These are phyloP conservation scores for Origma solitaria DNA, from an alignment of 2,113 vertebrate species.

Conservation along the genomic window DNA sequence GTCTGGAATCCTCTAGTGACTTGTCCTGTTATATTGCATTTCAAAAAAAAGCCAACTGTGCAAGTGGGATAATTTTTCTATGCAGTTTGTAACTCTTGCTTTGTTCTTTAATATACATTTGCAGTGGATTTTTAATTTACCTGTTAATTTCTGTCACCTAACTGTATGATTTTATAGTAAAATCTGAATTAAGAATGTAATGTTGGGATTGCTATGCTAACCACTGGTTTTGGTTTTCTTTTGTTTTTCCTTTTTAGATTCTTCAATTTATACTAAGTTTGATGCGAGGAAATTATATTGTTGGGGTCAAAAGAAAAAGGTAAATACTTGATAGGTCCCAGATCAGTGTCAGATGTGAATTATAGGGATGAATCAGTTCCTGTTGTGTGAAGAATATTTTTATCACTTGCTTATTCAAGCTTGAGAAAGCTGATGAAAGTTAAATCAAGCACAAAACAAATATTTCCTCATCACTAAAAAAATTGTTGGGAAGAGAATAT, in stretches of 20 bases:
- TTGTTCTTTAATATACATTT: neutral
- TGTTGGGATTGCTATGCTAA: neutral
- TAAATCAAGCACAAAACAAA: neutral
- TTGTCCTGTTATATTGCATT: neutral
- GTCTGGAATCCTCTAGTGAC: constrained; percentile 7
- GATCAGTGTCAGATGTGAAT: neutral
- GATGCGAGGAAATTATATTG: constrained; percentile 62
- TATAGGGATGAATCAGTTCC: neutral
- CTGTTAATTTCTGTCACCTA: neutral
- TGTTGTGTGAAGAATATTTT: neutral
- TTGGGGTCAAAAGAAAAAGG: constrained; percentile 68
- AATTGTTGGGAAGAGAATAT: neutral
- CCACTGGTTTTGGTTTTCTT: neutral
- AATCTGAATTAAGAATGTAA: neutral
- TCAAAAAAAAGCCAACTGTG: neutral
- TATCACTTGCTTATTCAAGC: neutral
- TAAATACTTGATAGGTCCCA: constrained; percentile 23
- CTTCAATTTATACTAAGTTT: constrained; percentile 68
- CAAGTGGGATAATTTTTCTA: neutral
- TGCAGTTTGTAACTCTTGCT: neutral
- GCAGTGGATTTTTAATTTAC: neutral
- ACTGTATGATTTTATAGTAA: neutral
- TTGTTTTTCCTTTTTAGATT: constrained; percentile 56
- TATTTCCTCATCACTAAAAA: neutral
- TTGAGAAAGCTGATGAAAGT: neutral